Conservation (phyloP, 37 sponge, comb jelly and placozoan species). For the Aphrocallistes beatrix region DNA sequence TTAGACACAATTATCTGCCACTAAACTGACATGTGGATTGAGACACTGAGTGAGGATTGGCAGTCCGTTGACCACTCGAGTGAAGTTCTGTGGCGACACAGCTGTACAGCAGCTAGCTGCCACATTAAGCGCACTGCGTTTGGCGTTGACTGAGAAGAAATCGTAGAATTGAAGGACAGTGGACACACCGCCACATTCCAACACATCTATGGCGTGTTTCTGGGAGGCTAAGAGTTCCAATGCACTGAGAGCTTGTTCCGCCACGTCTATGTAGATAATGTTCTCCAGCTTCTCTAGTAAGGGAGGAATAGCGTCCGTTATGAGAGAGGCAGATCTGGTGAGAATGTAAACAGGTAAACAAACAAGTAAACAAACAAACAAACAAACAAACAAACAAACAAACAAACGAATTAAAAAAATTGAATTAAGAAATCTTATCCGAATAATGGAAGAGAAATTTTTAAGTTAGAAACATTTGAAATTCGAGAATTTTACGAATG, state of each 20-base stretch:
- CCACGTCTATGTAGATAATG: constrained; percentile 95
- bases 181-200: constrained; percentile 63
- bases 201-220: not conserved
- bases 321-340: constrained; percentile 36
- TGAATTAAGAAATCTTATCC: too few relatives aligned
- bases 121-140: constrained; percentile 73
- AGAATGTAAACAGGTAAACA: not conserved
- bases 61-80: constrained; percentile 48
- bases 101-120: constrained; percentile 85
- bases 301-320: constrained; percentile 60
- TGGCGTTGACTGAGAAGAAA: constrained; percentile 84
- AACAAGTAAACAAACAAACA: not conserved
- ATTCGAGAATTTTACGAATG: too few relatives aligned
- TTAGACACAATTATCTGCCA: too few relatives aligned
- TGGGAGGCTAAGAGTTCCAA: constrained; percentile 52
- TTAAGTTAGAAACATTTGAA: too few relatives aligned
- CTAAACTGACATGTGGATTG: constrained; percentile 52
- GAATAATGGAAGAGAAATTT: too few relatives aligned
- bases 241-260: constrained; percentile 89
- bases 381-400: not conserved
- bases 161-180: constrained; percentile 80
- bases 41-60: constrained; percentile 58
- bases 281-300: constrained; percentile 58
- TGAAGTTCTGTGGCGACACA: constrained; percentile 55
- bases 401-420: not conserved